Base-by-base conservation (phyloP, 2,888 invertebrate genomes). In the Catocala sponsa region DNA sequence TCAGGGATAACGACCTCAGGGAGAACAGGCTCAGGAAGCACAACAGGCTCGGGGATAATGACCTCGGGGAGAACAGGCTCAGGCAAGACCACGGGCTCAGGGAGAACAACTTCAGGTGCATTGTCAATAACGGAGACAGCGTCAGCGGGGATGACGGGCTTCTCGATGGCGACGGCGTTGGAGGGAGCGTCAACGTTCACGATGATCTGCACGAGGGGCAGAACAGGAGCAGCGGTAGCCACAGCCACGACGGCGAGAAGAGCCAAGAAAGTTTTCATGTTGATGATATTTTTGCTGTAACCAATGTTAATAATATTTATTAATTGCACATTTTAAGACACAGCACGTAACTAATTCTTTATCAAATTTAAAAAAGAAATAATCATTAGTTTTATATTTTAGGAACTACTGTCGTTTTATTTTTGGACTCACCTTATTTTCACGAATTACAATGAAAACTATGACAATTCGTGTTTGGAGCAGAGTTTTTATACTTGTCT, bases 141-240 rank as follows among this genome's bases (percentile, higher is more conserved):
- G 12, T 42, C 13, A 5, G 38, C 53, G 7, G 49, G 52, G n/a
- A 46, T 42, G 0, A 6, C 10, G 44, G 63, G 68, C 58, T 59
- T 55, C 46, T 64, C 68, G 48, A 66, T 25, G 25, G 62, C 64
- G 32, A 70, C 61, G 43, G 53, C 43, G 48, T 13, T 69, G 35
- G 60, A 63, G 38, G 77, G 77, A 15, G 80, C 81, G 46, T 85
- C 81, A n/a, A 88, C 71, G 74, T 88, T 89, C 46, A 90, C 82
- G 65, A 88, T 81, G 68, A 83, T 68, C 76, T 83, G 84, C 74
- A 89, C 88, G 47, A 88, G 65, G 5, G 88, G 88, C 74, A 86
- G 66, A 1, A 38, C 10, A 4, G 88, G 87, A 59, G 81, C 81
- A 69, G 87, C 88, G 32, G 76, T 78, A 25, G 84, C 84, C 55